Percentiles rank a stretch among this genome's conserved stretches.
Evolutionary conservation across 1,140 invertebrate species (phyloP).

Genomic region (Maniola jurtina): DNA sequence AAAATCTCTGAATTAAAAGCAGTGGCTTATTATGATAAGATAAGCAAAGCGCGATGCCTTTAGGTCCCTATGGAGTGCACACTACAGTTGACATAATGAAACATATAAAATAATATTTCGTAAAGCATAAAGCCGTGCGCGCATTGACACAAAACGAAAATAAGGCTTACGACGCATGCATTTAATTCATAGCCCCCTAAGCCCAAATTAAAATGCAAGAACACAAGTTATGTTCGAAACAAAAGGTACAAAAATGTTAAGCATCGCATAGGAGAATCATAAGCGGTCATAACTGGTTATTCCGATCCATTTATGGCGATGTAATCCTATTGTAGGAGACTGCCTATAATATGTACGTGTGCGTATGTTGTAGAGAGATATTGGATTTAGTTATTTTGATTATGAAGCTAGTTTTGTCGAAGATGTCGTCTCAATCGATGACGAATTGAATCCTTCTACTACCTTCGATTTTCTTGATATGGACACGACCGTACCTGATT

Average conservation of each 20-base stretch:
- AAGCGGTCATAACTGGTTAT: conserved; percentile 74
- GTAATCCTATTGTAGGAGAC: conserved; percentile 72
- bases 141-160: conserved; percentile 12
- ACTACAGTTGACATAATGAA: not conserved
- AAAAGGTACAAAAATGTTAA: conserved; percentile 73
- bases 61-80: too few relatives aligned
- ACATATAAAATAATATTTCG: not conserved
- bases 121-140: conserved; percentile 17
- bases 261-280: conserved; percentile 63
- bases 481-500: too few relatives aligned
- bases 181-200: conserved; percentile 39
- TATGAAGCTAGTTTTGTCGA: not conserved
- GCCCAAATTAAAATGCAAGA: conserved; percentile 71
- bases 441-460: too few relatives aligned
- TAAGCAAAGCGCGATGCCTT: too few relatives aligned
- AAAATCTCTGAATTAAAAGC: too few relatives aligned
- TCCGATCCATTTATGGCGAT: conserved; percentile 66
- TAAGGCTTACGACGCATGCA: conserved; percentile 28
- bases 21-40: too few relatives aligned
- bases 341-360: conserved; percentile 37
- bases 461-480: too few relatives aligned
- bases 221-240: conserved; percentile 65
- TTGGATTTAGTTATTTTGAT: conserved; percentile 1
- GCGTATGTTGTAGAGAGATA: conserved; percentile 22
- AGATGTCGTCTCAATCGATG: too few relatives aligned